Percentiles rank a stretch among this genome's conserved stretches.
Evolutionary conservation across 2,113 vertebrate species (phyloP).

Genomic region (Phodopus roborovskii): DNA sequence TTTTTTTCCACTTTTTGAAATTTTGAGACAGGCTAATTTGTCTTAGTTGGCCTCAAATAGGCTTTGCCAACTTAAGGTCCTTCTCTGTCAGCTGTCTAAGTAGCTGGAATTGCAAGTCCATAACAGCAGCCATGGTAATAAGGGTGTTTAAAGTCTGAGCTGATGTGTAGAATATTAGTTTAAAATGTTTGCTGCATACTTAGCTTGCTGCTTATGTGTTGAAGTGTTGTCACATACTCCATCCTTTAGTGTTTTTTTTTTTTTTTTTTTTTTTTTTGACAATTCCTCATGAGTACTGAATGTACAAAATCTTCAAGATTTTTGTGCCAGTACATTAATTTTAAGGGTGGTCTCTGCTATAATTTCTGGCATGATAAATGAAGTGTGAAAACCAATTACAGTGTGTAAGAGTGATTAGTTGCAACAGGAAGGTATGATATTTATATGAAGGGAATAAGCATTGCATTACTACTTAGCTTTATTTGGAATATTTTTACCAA

Average conservation of each 20-base stretch:
- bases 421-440: not conserved
- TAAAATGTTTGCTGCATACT: not conserved
- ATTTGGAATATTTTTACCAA: not conserved
- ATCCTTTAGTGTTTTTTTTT: not conserved
- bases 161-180: not conserved
- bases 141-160: not conserved
- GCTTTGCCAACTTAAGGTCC: not conserved
- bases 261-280: no score
- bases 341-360: not conserved
- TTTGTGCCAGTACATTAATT: not conserved
- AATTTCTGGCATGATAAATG: not conserved
- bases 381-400: not conserved
- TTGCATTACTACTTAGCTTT: not conserved
- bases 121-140: not conserved
- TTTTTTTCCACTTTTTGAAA: not conserved
- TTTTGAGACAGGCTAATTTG: not conserved
- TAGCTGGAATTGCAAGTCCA: not conserved
- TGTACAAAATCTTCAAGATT: conserved; percentile 10
- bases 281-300: not conserved
- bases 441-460: not conserved
- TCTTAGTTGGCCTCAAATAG: not conserved
- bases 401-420: not conserved
- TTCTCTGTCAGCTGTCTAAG: not conserved
- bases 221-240: not conserved
- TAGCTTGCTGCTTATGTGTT: not conserved